Percentiles rank a stretch among this genome's conserved stretches.
Evolutionary conservation across 2,113 vertebrate genomes (phyloP).

Genomic region (Chloropsis hardwickii): DNA sequence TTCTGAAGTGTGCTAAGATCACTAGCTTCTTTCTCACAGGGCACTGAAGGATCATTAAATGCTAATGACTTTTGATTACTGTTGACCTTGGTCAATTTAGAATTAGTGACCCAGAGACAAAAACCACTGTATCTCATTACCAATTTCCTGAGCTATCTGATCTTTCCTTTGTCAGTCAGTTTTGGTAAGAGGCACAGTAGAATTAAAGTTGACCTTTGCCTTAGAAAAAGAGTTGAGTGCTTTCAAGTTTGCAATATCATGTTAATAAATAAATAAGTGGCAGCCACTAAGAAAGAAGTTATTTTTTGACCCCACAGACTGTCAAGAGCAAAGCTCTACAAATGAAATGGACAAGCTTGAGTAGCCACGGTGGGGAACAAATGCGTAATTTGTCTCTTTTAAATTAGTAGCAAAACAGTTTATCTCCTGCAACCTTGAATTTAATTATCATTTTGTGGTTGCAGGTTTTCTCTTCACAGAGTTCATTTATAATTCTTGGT

Average conservation of each 20-base stretch:
- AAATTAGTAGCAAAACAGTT: not conserved
- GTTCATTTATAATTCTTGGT: not conserved
- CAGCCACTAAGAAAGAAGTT: not conserved
- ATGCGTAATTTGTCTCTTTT: not conserved
- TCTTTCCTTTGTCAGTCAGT: slow-evolving; percentile 34
- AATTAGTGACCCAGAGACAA: slow-evolving; percentile 57
- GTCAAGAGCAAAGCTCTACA: not conserved
- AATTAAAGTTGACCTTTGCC: slow-evolving; percentile 55
- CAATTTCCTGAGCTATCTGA: slow-evolving; percentile 61
- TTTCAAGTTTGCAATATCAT: slow-evolving; percentile 24
- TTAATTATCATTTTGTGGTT: not conserved
- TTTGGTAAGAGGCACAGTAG: slow-evolving; percentile 36
- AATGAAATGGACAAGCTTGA: not conserved
- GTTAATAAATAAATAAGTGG: not conserved
- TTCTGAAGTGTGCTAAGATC: slow-evolving; percentile 14
- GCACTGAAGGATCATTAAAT: slow-evolving; percentile 53
- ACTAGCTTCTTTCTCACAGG: slow-evolving; percentile 37
- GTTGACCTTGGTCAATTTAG: slow-evolving; percentile 62
- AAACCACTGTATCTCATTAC: slow-evolving; percentile 67
- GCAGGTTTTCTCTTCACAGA: not conserved
- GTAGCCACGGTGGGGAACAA: not conserved
- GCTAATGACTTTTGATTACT: slow-evolving; percentile 69
- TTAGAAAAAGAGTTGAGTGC: not conserved
- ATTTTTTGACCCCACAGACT: not conserved
- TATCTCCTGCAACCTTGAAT: not conserved